These are phyloP conservation scores for Myanophis thanlyinensis DNA, from an alignment of 2,113 vertebrate species.

Conservation along the genomic window DNA sequence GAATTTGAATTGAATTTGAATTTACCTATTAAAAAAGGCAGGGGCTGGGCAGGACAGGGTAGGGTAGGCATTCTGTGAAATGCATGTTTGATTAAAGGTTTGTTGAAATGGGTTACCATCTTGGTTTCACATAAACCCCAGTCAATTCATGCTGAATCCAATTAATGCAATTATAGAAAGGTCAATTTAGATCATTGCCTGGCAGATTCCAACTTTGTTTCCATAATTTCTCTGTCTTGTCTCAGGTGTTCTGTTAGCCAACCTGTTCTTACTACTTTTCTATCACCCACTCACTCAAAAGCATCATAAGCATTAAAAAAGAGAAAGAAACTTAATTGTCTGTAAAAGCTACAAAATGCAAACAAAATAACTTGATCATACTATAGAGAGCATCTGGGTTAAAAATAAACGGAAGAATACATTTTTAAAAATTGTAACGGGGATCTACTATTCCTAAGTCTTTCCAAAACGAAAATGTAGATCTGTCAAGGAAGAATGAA, in stretches of 20 bases:
- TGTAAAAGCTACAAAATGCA: neutral
- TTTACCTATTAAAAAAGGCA: too few species aligned
- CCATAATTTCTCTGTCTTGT: neutral
- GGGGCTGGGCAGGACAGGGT: too few species aligned
- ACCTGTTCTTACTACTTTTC: neutral
- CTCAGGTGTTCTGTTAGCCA: neutral
- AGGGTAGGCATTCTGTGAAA: conserved; percentile 28
- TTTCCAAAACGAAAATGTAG: neutral
- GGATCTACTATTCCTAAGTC: neutral
- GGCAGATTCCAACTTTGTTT: neutral
- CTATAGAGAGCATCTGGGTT: neutral
- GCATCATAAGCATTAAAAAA: neutral
- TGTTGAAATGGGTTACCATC: neutral
- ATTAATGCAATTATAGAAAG: neutral
- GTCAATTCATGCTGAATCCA: neutral
- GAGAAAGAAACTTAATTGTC: neutral
- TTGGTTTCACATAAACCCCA: neutral
- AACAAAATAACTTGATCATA: neutral
- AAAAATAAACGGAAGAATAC: neutral
- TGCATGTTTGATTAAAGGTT: conserved; percentile 25
- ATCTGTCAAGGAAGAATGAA: neutral
- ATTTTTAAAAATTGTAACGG: neutral
- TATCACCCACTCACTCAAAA: neutral
- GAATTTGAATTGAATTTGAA: too few species aligned
- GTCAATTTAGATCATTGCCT: neutral